Evolutionary conservation across 2,888 invertebrate genomes (phyloP).

Genomic region (Allolobophora icterica): DNA sequence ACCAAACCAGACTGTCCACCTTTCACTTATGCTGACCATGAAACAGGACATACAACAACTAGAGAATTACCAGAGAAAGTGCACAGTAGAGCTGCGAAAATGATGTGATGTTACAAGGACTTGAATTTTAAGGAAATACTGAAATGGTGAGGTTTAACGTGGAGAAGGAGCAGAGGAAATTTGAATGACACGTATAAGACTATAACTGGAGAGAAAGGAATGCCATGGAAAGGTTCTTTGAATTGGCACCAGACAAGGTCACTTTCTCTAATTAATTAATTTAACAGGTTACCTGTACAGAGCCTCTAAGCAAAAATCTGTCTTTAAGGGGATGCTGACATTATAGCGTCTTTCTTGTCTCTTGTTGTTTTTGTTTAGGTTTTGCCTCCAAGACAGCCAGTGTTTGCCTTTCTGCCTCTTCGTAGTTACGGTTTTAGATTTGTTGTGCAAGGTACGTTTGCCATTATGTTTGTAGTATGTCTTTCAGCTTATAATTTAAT

Average conservation of each 20-base stretch:
- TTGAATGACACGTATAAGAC: too few species aligned
- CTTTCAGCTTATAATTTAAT: too few species aligned
- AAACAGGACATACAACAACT: neutral
- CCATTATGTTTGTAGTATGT: conserved; percentile 3
- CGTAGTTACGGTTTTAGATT: conserved; percentile 65
- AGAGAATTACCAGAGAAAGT: too few species aligned
- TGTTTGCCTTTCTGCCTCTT: conserved; percentile 65
- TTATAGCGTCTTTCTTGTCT: neutral
- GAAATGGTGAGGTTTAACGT: too few species aligned
- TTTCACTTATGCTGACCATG: neutral
- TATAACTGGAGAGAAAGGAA: too few species aligned
- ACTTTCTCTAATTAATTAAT: too few species aligned
- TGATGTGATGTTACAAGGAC: neutral
- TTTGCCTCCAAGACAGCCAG: conserved; percentile 58
- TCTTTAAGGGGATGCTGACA: neutral
- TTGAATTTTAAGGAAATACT: too few species aligned
- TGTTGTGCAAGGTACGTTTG: conserved; percentile 60
- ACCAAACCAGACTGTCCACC: neutral
- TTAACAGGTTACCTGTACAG: too few species aligned
- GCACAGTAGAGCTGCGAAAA: neutral
- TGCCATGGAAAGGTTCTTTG: too few species aligned
- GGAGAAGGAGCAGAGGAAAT: too few species aligned
- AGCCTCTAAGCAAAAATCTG: neutral
- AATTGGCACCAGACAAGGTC: too few species aligned
- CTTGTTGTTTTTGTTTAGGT: conserved; percentile 44